Evolutionary conservation across 2,113 vertebrate species (phyloP), one percentile per base, ranked within the genome.

Genomic region (Phrynosoma blainvillii): DNA sequence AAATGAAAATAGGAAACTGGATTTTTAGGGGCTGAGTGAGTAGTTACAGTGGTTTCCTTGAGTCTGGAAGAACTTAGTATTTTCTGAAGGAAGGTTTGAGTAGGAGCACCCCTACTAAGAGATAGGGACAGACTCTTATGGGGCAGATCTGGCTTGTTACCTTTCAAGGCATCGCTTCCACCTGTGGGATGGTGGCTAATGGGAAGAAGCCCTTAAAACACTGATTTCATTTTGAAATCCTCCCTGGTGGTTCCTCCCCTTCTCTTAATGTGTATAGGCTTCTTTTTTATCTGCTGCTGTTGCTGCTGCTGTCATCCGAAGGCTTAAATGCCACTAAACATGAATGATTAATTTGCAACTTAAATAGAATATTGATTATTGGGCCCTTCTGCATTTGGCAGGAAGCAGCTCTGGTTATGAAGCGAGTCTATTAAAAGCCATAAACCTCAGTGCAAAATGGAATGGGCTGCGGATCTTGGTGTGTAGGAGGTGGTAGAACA

Each of bases 361-460:
- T 91, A 94, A 94, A 94, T 88, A 85, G 94, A 85, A 89, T 94
- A 95, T 96, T 90, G 93, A 96, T 96, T 95, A 84, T 87, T 88
- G 82, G 84, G 84, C 84, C 82, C 87, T 93, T 95, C 20, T 83
- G 12, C 62, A 42, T 87, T 93, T 84, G 88, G 90, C 92, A 91
- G 80, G 89, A 95, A 95, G 90, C 83, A 18, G 89, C 1, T 30
- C 84, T 86, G 77, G 94, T 90, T 93, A 92, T 4, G 36, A 89
- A 88, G 94, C 90, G 86, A 83, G 92, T 76, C 89, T 89, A 21
- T 85, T 94, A 27, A 94, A 95, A 90, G 70, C 32, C 79, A 47
- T n/a, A 89, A 90, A 74, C 70, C 68, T 92, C 89, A 92, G 70
- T 92, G 76, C 90, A 74, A 88, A 94, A 90, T 89, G n/a, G 36